Evolutionary conservation across 2,113 vertebrate genomes (phyloP).

Genomic region (Corapipo altera): DNA sequence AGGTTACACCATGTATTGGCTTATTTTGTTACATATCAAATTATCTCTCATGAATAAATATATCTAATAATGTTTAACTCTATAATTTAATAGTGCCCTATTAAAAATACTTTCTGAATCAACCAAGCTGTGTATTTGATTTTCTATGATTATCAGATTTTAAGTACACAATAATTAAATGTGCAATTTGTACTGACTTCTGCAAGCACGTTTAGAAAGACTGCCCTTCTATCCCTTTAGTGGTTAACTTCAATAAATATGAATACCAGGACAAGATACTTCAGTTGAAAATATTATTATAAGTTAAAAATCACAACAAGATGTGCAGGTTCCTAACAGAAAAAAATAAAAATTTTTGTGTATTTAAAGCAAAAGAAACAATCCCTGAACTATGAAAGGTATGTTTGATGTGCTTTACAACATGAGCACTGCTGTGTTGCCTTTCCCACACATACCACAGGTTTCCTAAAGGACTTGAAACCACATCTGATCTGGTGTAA

Average conservation of each 20-base stretch:
- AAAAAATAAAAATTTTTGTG: neutral
- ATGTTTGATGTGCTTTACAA: neutral
- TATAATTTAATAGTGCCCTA: constrained; percentile 78
- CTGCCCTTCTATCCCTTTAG: constrained; percentile 41
- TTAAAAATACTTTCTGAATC: constrained; percentile 72
- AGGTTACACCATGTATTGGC: constrained; percentile 77
- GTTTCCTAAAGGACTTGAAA: neutral
- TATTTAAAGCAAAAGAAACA: neutral
- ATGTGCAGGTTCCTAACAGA: neutral
- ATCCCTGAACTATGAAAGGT: neutral
- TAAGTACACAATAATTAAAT: constrained; percentile 73
- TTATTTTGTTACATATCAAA: constrained; percentile 82
- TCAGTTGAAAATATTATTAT: neutral
- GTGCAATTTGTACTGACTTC: constrained; percentile 66
- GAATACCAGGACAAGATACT: neutral
- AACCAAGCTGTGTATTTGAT: constrained; percentile 72
- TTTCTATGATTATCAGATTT: constrained; percentile 63
- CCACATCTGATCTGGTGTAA: neutral
- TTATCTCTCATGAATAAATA: constrained; percentile 83
- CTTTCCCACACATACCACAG: neutral
- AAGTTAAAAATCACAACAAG: neutral
- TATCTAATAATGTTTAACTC: constrained; percentile 77
- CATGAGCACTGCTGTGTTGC: neutral
- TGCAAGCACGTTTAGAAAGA: constrained; percentile 49
- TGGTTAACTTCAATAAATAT: constrained; percentile 35